Percentiles rank a stretch among this genome's conserved stretches.
Evolutionary conservation across 2,888 invertebrate genomes (phyloP).

Genomic region (Brachylomia viminalis): DNA sequence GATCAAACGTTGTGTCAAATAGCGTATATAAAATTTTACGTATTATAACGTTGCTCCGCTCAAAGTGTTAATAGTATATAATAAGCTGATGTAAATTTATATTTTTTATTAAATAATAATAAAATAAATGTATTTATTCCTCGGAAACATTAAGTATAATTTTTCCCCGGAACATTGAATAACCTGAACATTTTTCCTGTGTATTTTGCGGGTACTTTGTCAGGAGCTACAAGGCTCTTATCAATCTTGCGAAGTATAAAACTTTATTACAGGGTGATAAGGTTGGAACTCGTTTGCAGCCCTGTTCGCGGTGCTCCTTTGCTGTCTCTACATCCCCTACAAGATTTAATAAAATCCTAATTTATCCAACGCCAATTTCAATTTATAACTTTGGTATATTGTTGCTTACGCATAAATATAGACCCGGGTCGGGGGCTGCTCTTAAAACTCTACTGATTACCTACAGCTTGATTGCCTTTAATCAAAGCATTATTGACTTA

Average conservation of each 20-base stretch:
- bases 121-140: neutral
- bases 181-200: neutral
- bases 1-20: too few species aligned
- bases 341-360: slow-evolving; percentile 65
- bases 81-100: neutral
- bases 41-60: too few species aligned
- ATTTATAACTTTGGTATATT: slow-evolving; percentile 55
- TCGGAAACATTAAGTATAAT: neutral
- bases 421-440: slow-evolving; percentile 3
- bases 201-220: slow-evolving; percentile 30
- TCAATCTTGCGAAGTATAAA: slow-evolving; percentile 26
- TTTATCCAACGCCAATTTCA: slow-evolving; percentile 60
- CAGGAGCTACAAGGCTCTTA: slow-evolving; percentile 18
- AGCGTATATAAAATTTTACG: too few species aligned
- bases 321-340: slow-evolving; percentile 43
- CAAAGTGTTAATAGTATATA: neutral
- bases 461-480: slow-evolving; percentile 21
- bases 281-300: slow-evolving; percentile 45
- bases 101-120: too few species aligned
- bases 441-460: slow-evolving; percentile 24
- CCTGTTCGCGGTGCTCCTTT: slow-evolving; percentile 9
- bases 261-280: slow-evolving; percentile 42
- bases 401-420: slow-evolving; percentile 30
- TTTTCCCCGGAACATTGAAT: neutral
- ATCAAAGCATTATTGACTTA: slow-evolving; percentile 17